Percentiles rank a stretch among this genome's conserved stretches.
Evolutionary conservation across 2,888 invertebrate species (phyloP).

Genomic region (Heteromurus nitidus): DNA sequence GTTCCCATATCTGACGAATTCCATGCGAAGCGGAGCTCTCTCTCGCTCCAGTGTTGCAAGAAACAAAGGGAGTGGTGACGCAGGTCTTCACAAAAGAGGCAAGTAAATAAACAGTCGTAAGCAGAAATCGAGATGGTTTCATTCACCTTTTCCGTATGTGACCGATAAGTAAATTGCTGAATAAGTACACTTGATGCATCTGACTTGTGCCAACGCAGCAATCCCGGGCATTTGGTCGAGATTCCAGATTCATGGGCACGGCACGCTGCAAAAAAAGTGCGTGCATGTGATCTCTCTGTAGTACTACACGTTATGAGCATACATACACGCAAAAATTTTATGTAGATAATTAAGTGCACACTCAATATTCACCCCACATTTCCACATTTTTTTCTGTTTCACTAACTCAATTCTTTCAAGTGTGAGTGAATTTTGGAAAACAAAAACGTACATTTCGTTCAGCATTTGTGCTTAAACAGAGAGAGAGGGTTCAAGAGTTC

Average conservation of each 20-base stretch:
- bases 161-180: conserved; percentile 63
- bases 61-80: no score
- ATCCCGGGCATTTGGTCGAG: conserved; percentile 53
- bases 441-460: neutral
- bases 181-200: conserved; percentile 64
- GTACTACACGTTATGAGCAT: neutral
- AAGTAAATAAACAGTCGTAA: conserved; percentile 64
- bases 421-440: neutral
- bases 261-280: conserved; percentile 29
- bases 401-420: conserved; percentile 3
- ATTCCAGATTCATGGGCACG: conserved; percentile 56
- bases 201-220: conserved; percentile 63
- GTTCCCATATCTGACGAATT: no score
- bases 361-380: neutral
- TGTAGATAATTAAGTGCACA: conserved; percentile 45
- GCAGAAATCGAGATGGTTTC: conserved; percentile 63
- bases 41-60: no score
- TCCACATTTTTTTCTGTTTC: neutral
- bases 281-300: conserved; percentile 20
- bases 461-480: no score
- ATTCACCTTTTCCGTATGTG: conserved; percentile 62
- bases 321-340: conserved; percentile 38
- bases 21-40: no score
- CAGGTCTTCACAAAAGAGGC: conserved; percentile 57
- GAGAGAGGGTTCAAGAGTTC: no score